Conservation (phyloP, 2,797 vertebrate genomes). For the Rhinoraja longicauda region DNA sequence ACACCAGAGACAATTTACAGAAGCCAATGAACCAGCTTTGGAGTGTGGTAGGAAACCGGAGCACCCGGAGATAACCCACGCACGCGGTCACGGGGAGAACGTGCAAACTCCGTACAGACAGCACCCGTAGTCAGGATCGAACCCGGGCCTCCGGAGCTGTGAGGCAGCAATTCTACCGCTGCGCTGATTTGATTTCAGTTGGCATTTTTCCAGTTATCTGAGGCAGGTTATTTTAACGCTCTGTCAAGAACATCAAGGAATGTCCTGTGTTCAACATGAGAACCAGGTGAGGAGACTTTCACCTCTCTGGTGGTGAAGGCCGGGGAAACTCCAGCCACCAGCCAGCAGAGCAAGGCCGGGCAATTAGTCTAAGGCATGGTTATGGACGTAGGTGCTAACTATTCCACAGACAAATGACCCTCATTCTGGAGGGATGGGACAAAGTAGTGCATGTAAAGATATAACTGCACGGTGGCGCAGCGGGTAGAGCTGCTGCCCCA, state of each 20-base stretch:
- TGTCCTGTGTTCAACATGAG: not conserved
- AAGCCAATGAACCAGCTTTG: too few relatives aligned
- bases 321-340: not conserved
- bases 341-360: not conserved
- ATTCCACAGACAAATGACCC: not conserved
- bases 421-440: not conserved
- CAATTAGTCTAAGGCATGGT: not conserved
- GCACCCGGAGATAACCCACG: too few relatives aligned
- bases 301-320: not conserved
- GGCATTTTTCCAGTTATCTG: constrained; percentile 3
- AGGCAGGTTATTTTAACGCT: not conserved
- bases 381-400: not conserved
- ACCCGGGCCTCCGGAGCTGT: too few relatives aligned
- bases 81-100: too few relatives aligned
- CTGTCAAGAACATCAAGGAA: not conserved
- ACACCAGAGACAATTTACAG: too few relatives aligned
- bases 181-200: not conserved
- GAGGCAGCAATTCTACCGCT: too few relatives aligned
- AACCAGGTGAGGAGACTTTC: not conserved
- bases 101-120: too few relatives aligned
- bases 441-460: not conserved
- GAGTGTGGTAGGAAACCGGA: too few relatives aligned
- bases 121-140: too few relatives aligned
- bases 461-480: too few relatives aligned
- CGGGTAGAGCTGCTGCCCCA: too few relatives aligned